Evolutionary conservation across 2,888 invertebrate genomes (phyloP).

Genomic region (Anthoptus insignis): DNA sequence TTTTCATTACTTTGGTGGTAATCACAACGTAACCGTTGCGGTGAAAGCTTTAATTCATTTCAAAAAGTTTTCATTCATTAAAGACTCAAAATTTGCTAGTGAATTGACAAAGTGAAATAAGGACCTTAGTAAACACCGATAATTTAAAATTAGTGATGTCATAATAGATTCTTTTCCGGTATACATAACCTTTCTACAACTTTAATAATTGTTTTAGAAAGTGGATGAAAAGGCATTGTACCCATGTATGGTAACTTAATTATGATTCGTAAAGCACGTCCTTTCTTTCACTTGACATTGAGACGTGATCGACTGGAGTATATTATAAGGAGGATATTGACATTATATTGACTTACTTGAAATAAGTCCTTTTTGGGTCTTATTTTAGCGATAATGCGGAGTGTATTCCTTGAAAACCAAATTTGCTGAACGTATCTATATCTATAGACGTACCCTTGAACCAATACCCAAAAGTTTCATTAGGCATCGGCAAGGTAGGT

Average conservation of each 20-base stretch:
- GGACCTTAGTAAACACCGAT: neutral
- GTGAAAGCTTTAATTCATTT: constrained; percentile 77
- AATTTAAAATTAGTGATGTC: neutral
- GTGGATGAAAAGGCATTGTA: constrained; percentile 41
- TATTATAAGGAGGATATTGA: constrained; percentile 69
- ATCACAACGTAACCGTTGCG: constrained; percentile 72
- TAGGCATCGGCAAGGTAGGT: too few relatives aligned
- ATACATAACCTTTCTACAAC: neutral
- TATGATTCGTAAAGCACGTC: constrained; percentile 64
- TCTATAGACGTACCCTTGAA: too few relatives aligned
- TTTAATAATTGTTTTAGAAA: constrained; percentile 50
- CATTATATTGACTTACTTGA: constrained; percentile 50
- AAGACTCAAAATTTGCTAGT: neutral
- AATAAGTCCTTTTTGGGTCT: too few relatives aligned
- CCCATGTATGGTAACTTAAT: constrained; percentile 52
- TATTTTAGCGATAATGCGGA: too few relatives aligned
- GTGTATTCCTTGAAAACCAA: too few relatives aligned
- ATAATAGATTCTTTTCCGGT: neutral
- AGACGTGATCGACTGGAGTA: constrained; percentile 65
- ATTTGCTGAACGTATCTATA: too few relatives aligned
- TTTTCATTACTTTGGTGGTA: constrained; percentile 58
- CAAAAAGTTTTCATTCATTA: constrained; percentile 1
- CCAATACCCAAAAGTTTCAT: too few relatives aligned
- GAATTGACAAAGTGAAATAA: too few relatives aligned
- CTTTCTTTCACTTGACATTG: constrained; percentile 84